These are phyloP conservation scores for Enteromius afrohamiltoni DNA, from an alignment of 2,797 vertebrate species.

Conservation along the genomic window DNA sequence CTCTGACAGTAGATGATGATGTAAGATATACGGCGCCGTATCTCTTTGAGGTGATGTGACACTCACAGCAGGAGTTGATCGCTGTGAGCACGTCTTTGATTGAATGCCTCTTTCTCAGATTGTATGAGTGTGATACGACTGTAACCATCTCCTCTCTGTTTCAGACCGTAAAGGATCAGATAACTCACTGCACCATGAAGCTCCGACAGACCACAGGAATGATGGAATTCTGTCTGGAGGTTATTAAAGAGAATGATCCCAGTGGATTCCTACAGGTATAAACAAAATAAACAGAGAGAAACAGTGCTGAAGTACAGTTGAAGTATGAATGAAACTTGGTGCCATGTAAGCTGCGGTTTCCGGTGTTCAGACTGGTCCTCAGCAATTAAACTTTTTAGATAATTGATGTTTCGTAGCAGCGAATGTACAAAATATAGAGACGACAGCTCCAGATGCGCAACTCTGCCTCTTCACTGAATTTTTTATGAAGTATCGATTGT, in stretches of 20 bases:
- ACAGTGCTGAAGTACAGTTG: too few species aligned
- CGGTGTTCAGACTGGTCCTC: neutral
- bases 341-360: neutral
- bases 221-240: constrained; percentile 97
- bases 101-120: neutral
- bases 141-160: constrained; percentile 7
- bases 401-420: constrained; percentile 40
- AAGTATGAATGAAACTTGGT: neutral
- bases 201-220: constrained; percentile 97
- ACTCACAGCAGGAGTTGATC: neutral
- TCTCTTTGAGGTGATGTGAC: constrained; percentile 4
- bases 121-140: neutral
- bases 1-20: constrained; percentile 14
- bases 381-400: constrained; percentile 36
- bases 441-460: constrained; percentile 46
- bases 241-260: constrained; percentile 96
- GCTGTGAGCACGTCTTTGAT: neutral
- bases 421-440: constrained; percentile 25
- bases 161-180: constrained; percentile 97
- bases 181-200: constrained; percentile 97
- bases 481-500: constrained; percentile 66
- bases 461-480: constrained; percentile 58
- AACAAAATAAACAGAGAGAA: neutral
- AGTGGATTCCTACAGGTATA: constrained; percentile 94
- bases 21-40: neutral